phyloP scores from a whole-genome alignment of 1,140 invertebrate species.

The Zophobas atratus region DNA sequence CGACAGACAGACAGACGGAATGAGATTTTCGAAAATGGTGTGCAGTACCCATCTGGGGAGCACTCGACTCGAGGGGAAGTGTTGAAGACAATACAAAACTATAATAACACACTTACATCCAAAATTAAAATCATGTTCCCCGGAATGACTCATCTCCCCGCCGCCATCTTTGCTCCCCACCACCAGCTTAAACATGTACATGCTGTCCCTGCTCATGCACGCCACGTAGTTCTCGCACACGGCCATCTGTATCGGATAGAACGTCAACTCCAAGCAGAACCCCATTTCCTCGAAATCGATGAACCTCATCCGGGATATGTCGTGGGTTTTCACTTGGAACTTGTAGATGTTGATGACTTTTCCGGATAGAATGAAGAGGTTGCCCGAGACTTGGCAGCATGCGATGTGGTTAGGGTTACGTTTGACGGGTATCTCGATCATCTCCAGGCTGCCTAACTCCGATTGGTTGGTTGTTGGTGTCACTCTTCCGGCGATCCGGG shows the following conservation, averaged over 20 bases:
- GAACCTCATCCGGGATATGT: slow-evolving; percentile 76
- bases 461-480: slow-evolving; percentile 74
- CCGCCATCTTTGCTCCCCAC: not conserved
- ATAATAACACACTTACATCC: slow-evolving; percentile 50
- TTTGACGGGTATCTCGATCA: slow-evolving; percentile 78
- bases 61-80: not conserved
- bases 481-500: slow-evolving; percentile 79
- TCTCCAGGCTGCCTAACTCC: slow-evolving; percentile 74
- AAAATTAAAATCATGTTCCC: slow-evolving; percentile 55
- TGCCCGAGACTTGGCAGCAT: slow-evolving; percentile 77
- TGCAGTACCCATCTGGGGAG: no score
- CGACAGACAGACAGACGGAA: no score
- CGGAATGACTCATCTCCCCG: not conserved
- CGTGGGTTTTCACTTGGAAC: slow-evolving; percentile 75
- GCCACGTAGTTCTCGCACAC: slow-evolving; percentile 76
- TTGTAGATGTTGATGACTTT: slow-evolving; percentile 73
- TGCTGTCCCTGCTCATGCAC: slow-evolving; percentile 68
- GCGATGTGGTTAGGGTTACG: slow-evolving; percentile 72
- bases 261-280: slow-evolving; percentile 70
- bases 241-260: slow-evolving; percentile 69
- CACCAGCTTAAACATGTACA: slow-evolving; percentile 68
- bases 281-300: slow-evolving; percentile 76
- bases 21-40: no score
- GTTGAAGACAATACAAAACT: not conserved
- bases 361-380: slow-evolving; percentile 73